Evolutionary conservation across 2,888 invertebrate genomes (phyloP), one percentile per base, ranked within the genome.

Genomic region (Rotaria macrura): DNA sequence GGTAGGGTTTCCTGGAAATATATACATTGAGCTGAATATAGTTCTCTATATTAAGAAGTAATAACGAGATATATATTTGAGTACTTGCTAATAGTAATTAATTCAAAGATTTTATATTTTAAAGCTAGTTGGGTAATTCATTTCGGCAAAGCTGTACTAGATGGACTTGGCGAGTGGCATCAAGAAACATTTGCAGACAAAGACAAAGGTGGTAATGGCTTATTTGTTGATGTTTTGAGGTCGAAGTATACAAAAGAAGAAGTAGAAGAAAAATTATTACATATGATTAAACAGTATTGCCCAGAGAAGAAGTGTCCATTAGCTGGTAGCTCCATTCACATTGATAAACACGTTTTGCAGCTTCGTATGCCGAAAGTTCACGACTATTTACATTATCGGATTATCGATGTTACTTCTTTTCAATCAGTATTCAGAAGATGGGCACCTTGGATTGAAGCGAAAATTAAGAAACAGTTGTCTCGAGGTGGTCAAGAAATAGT

Each of bases 81-180:
- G 23, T 23, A 52, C 20, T 6, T 23, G 23, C 7, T 5, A 4
- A 23, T 52, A 23, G 17, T 23, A 14, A 6, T 86, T 25, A n/a
- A n/a, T n/a, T n/a, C n/a, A n/a, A n/a, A n/a, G n/a, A n/a, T n/a
- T n/a, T 52, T 87, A 25, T 38, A 54, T 47, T 43, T 52, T 14
- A 74, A 87, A 84, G 85, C 55, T 38, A 43, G 38, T 20, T 87
- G 87, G 85, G 87, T 86, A 17, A 72, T 86, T 25, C 55, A 87
- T 29, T 65, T 55, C 17, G 84, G 87, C 1, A 10, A 79, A 34
- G 17, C 25, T 0, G 29, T 29, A 20, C 38, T 65, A 34, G 7
- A 7, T 0, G 6, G 34, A 12, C 65, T 65, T 34, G 34, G 34
- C 20, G 1, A 29, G 3, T 65, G 65, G 65, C 65, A 65, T 38